These are phyloP conservation scores for Callimorpha dominula DNA, from an alignment of 2,888 invertebrate genomes.

Conservation along the genomic window DNA sequence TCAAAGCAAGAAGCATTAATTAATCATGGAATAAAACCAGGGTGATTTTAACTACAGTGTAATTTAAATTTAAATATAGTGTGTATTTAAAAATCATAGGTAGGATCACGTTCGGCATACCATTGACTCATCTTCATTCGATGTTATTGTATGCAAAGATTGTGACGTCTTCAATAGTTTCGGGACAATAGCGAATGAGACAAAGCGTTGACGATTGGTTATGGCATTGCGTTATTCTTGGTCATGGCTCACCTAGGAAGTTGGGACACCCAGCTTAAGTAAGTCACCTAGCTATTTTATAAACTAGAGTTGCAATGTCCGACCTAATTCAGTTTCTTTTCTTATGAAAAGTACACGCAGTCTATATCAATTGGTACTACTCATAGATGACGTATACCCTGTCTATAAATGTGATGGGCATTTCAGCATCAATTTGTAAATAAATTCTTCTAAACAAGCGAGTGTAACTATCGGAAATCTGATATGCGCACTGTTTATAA, in stretches of 20 bases:
- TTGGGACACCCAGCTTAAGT: constrained; percentile 37
- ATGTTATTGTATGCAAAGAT: constrained; percentile 62
- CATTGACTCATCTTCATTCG: constrained; percentile 50
- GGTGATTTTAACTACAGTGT: not conserved
- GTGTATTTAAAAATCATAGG: constrained; percentile 17
- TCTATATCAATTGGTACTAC: not conserved
- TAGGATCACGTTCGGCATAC: constrained; percentile 24
- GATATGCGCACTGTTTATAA: no score
- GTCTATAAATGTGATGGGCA: no score
- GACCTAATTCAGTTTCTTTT: constrained; percentile 21
- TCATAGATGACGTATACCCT: not conserved
- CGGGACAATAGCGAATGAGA: constrained; percentile 62
- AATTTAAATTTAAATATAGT: not conserved
- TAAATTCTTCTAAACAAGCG: not conserved
- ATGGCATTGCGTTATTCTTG: constrained; percentile 50
- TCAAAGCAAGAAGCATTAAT: not conserved
- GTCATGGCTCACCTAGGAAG: constrained; percentile 46
- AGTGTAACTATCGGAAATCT: no score
- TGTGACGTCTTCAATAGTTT: constrained; percentile 49
- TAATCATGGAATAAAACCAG: constrained; percentile 3
- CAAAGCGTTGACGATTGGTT: constrained; percentile 52
- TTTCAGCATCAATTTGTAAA: not conserved
- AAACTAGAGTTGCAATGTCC: constrained; percentile 11
- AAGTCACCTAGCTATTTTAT: constrained; percentile 25
- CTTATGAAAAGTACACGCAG: constrained; percentile 1